These are phyloP conservation scores for Eupithecia subumbrata DNA, from an alignment of 2,888 invertebrate species.

Conservation along the genomic window DNA sequence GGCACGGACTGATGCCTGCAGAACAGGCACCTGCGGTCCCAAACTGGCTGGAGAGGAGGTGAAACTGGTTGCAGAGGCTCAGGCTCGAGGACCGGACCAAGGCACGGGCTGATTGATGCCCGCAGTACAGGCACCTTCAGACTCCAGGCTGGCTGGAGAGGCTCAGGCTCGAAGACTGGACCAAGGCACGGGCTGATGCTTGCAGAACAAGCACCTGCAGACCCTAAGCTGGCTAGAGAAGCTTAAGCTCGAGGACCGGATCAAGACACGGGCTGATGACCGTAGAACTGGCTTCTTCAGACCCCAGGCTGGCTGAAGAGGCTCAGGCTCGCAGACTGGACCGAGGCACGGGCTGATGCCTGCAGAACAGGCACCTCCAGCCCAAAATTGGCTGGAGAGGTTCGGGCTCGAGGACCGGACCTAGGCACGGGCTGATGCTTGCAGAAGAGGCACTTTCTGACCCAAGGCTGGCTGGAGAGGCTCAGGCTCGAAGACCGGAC, in stretches of 20 bases:
- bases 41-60: not conserved
- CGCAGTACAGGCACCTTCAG: not conserved
- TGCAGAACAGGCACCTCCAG: not conserved
- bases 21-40: not conserved
- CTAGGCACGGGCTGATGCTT: not conserved
- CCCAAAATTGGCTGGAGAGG: not conserved
- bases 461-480: not conserved
- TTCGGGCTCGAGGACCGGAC: not conserved
- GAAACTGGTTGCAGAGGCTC: not conserved
- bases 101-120: not conserved
- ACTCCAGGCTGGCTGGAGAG: not conserved
- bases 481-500: not conserved
- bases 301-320: not conserved
- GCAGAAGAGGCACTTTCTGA: not conserved
- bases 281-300: not conserved
- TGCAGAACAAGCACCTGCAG: not conserved
- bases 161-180: not conserved
- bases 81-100: not conserved
- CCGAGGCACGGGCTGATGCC: not conserved
- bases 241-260: not conserved
- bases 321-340: not conserved
- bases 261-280: not conserved
- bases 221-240: not conserved
- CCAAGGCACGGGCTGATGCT: not conserved
- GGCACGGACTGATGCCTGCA: not conserved